Conservation (phyloP, 1,140 invertebrate genomes). For the Aethina tumida region DNA sequence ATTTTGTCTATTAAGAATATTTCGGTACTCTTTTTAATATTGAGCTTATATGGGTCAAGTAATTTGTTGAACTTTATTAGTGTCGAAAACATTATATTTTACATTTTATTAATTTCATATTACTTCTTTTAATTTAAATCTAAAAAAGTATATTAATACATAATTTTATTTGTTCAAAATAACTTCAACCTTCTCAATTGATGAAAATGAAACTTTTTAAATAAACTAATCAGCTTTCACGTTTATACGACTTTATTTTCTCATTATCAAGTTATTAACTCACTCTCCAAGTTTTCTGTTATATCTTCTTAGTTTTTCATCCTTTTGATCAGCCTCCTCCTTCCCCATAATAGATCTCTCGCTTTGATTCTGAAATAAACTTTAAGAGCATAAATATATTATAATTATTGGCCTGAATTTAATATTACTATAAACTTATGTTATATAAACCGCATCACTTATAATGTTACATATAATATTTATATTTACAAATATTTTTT, state of each 20-base stretch:
- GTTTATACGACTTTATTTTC: no score
- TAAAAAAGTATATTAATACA: no score
- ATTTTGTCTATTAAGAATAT: no score
- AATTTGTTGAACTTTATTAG: no score
- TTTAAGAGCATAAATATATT: constrained; percentile 5
- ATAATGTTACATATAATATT: no score
- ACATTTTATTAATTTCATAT: not conserved
- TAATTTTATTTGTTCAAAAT: no score
- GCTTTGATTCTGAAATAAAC: constrained; percentile 19
- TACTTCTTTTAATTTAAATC: no score
- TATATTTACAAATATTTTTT: no score
- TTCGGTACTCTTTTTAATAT: no score
- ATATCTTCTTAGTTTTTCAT: constrained; percentile 26
- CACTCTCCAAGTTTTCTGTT: constrained; percentile 37
- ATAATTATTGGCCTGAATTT: not conserved
- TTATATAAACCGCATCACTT: not conserved
- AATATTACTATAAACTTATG: not conserved
- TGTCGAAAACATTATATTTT: not conserved
- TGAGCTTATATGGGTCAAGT: no score
- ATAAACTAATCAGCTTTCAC: no score
- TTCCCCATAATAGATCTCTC: constrained; percentile 16
- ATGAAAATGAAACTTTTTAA: not conserved
- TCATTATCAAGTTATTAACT: constrained; percentile 22
- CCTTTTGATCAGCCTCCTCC: constrained; percentile 11
- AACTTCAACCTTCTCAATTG: not conserved